Evolutionary conservation across 1,140 invertebrate species (phyloP).

Genomic region (Eumeta japonica): DNA sequence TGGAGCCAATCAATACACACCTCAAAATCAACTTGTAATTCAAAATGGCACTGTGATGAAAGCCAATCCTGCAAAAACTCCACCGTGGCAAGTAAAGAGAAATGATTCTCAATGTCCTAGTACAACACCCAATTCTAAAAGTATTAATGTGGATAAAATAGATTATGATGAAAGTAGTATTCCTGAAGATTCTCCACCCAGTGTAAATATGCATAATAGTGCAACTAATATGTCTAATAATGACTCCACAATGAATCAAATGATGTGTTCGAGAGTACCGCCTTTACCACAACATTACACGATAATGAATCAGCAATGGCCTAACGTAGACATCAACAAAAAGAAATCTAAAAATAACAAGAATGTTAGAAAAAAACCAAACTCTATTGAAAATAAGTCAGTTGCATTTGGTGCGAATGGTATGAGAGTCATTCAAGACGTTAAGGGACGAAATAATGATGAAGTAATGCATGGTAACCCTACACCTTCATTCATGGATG

Average conservation of each 20-base stretch:
- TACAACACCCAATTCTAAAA: slow-evolving; percentile 33
- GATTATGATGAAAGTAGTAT: slow-evolving; percentile 35
- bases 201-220: slow-evolving; percentile 17
- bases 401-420: slow-evolving; percentile 34
- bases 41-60: slow-evolving; percentile 50
- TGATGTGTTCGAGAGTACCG: slow-evolving; percentile 66
- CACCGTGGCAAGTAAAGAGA: slow-evolving; percentile 65
- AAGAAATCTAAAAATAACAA: slow-evolving; percentile 65
- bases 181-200: slow-evolving; percentile 29
- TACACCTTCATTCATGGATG: slow-evolving; percentile 73
- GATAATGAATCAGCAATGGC: slow-evolving; percentile 58
- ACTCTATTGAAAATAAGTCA: slow-evolving; percentile 40
- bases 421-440: slow-evolving; percentile 32
- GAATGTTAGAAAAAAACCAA: slow-evolving; percentile 60
- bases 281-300: slow-evolving; percentile 70
- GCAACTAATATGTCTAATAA: slow-evolving; percentile 27
- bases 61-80: slow-evolving; percentile 54
- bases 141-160: slow-evolving; percentile 29
- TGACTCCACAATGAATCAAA: slow-evolving; percentile 30
- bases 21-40: slow-evolving; percentile 48
- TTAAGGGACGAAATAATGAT: slow-evolving; percentile 30
- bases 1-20: slow-evolving; percentile 34
- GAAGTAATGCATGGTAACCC: slow-evolving; percentile 26
- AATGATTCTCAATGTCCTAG: slow-evolving; percentile 26
- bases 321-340: slow-evolving; percentile 59